These are phyloP conservation scores for Myodes glareolus DNA, from an alignment of 2,113 vertebrate species.

Conservation along the genomic window DNA sequence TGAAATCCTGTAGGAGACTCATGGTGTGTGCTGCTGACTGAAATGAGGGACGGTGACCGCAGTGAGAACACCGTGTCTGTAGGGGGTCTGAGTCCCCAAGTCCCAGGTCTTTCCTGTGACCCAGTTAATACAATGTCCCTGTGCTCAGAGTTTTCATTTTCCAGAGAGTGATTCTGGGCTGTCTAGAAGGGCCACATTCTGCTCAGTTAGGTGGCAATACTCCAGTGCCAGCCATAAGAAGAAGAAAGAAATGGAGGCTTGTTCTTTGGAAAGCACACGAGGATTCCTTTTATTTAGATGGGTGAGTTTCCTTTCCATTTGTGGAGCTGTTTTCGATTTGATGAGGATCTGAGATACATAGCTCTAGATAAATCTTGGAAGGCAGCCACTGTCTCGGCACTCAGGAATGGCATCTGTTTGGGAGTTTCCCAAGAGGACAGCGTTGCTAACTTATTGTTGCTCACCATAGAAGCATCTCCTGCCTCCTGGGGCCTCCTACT, in stretches of 20 bases:
- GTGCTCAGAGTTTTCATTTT: neutral
- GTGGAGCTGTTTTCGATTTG: neutral
- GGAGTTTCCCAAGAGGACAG: neutral
- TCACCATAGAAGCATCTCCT: neutral
- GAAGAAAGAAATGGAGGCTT: neutral
- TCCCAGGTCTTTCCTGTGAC: neutral
- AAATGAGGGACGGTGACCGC: neutral
- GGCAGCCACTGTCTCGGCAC: neutral
- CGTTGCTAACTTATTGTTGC: neutral
- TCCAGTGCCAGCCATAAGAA: neutral
- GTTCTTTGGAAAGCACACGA: neutral
- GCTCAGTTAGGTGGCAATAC: neutral
- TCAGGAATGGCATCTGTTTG: fast-evolving
- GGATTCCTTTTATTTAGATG: fast-evolving
- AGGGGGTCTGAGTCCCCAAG: neutral
- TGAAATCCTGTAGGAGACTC: neutral
- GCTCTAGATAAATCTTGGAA: neutral
- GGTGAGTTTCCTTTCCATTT: neutral
- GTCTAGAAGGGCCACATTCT: neutral
- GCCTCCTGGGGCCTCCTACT: neutral
- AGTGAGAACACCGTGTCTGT: neutral
- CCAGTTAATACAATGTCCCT: neutral
- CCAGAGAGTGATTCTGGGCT: neutral
- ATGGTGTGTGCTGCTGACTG: neutral
- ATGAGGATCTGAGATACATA: neutral